phyloP scores from a whole-genome alignment of 1,140 invertebrate genomes.

The Rhizoglyphus robini region DNA sequence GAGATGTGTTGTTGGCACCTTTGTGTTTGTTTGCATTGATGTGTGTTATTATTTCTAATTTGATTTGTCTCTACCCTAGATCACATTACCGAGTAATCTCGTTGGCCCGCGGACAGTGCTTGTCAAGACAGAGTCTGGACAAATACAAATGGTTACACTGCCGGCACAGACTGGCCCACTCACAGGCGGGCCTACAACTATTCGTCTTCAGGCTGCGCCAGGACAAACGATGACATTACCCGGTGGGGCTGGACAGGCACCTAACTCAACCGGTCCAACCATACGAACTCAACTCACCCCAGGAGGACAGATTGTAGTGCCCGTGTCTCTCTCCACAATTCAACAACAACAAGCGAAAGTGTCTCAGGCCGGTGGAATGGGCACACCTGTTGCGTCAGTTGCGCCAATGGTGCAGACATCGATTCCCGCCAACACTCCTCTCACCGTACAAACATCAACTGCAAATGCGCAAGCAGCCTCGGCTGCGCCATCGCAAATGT shows the following conservation, averaged over 20 bases:
- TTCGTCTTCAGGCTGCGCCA: constrained; percentile 18
- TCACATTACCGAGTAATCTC: constrained; percentile 22
- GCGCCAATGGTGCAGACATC: too few relatives aligned
- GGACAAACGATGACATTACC: constrained; percentile 24
- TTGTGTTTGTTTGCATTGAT: neutral
- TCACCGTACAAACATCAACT: constrained; percentile 25
- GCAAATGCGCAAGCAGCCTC: constrained; percentile 23
- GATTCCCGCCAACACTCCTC: constrained; percentile 3
- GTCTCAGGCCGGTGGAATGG: neutral
- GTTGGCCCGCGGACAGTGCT: constrained; percentile 57
- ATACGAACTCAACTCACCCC: neutral
- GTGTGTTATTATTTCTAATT: neutral
- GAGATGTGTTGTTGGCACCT: neutral
- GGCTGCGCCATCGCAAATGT: constrained; percentile 31
- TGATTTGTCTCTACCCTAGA: neutral
- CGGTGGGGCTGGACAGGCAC: constrained; percentile 27
- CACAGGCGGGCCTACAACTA: constrained; percentile 22
- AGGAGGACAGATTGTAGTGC: neutral
- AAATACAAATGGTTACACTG: constrained; percentile 75
- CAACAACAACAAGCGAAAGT: constrained; percentile 5
- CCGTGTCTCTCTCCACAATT: neutral
- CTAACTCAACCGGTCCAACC: constrained; percentile 25
- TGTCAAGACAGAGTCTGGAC: constrained; percentile 86
- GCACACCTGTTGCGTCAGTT: neutral
- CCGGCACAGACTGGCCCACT: constrained; percentile 47